phyloP scores from a whole-genome alignment of 2,888 invertebrate genomes.

The Pyrrhosoma nymphula region DNA sequence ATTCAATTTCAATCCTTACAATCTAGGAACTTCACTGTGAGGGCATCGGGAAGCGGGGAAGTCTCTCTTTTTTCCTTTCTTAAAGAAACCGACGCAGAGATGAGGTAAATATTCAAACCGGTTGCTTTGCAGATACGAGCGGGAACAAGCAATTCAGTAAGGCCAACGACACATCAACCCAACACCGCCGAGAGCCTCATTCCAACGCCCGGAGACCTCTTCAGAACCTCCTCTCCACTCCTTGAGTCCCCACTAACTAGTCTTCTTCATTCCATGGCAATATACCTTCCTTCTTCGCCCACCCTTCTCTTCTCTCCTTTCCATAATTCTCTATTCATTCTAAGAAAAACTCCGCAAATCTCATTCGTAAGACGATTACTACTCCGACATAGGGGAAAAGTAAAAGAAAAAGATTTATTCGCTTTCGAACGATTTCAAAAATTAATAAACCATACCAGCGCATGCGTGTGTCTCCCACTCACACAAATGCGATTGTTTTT shows the following conservation, averaged over 20 bases:
- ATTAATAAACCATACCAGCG: too few relatives aligned
- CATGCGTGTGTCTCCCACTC: too few relatives aligned
- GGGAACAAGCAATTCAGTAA: slow-evolving; percentile 40
- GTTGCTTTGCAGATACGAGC: slow-evolving; percentile 39
- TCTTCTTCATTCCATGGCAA: not conserved
- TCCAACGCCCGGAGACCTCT: not conserved
- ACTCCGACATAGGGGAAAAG: too few relatives aligned
- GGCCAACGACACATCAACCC: slow-evolving; percentile 54
- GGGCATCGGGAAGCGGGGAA: not conserved
- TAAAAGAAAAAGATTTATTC: too few relatives aligned
- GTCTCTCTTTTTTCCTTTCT: too few relatives aligned
- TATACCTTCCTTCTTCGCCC: not conserved
- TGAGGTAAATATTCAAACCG: slow-evolving; percentile 57
- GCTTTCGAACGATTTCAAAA: too few relatives aligned
- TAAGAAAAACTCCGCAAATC: too few relatives aligned
- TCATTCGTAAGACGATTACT: too few relatives aligned
- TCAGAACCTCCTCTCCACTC: too few relatives aligned
- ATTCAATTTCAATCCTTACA: slow-evolving; percentile 37
- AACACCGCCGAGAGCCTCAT: not conserved
- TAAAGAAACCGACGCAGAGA: not conserved
- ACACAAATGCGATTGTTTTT: too few relatives aligned
- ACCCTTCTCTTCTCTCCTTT: not conserved
- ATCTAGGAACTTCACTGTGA: slow-evolving; percentile 30
- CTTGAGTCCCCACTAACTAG: not conserved
- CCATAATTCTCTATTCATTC: too few relatives aligned